Conservation (phyloP, 2,113 vertebrate genomes). For the Microtus richardsoni region DNA sequence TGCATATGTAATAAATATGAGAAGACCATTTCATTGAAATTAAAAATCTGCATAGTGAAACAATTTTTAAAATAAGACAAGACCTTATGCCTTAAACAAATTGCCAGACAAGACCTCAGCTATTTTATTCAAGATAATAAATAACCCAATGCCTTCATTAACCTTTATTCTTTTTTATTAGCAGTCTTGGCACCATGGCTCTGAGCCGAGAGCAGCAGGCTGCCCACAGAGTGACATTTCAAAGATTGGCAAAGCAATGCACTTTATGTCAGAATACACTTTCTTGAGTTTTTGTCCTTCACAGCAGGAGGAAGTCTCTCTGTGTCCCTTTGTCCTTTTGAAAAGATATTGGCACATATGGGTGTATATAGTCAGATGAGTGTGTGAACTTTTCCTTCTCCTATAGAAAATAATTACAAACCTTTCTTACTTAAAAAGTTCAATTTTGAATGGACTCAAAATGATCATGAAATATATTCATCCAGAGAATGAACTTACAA, state of each 20-base stretch:
- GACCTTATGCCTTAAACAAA: constrained; percentile 79
- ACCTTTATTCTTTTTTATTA: constrained; percentile 90
- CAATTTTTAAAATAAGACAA: constrained; percentile 79
- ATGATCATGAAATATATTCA: constrained; percentile 24
- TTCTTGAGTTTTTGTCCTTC: constrained; percentile 86
- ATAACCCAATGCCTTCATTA: constrained; percentile 88
- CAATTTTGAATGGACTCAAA: constrained; percentile 30
- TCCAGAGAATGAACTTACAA: not conserved
- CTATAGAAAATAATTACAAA: constrained; percentile 28
- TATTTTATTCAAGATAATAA: constrained; percentile 84
- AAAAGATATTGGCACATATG: constrained; percentile 66
- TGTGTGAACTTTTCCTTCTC: constrained; percentile 29
- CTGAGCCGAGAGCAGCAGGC: constrained; percentile 85
- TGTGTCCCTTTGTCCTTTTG: constrained; percentile 77
- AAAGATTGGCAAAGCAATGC: constrained; percentile 82
- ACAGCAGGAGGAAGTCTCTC: constrained; percentile 76
- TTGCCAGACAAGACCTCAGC: constrained; percentile 72
- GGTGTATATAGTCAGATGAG: not conserved
- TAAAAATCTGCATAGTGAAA: constrained; percentile 67
- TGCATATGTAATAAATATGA: constrained; percentile 62
- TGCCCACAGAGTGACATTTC: constrained; percentile 89
- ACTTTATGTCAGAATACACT: constrained; percentile 78
- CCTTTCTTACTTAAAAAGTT: not conserved
- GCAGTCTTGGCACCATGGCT: constrained; percentile 79
- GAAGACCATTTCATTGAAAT: constrained; percentile 59